Percentiles rank a stretch among this genome's conserved stretches.
These are phyloP conservation scores for Phaonia tiefii DNA, from an alignment of 2,888 invertebrate species.

Conservation along the genomic window DNA sequence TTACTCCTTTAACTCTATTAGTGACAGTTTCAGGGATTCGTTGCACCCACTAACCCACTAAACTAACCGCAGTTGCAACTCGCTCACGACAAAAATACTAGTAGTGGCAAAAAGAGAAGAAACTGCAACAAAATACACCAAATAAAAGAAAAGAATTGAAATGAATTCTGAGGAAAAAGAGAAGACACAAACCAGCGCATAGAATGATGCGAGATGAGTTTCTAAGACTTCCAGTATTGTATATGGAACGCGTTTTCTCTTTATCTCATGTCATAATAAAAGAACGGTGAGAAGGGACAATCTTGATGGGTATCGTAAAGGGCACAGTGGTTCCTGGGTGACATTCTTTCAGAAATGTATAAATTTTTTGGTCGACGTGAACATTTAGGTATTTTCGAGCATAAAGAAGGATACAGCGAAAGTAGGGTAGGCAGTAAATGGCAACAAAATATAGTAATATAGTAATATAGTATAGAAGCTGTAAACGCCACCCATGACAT, in stretches of 20 bases:
- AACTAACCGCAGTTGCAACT: not conserved
- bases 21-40: slow-evolving; percentile 19
- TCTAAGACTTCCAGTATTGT: slow-evolving; percentile 34
- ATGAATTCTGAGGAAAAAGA: not conserved
- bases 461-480: too few species aligned
- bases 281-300: too few species aligned
- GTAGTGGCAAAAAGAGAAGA: slow-evolving; percentile 9
- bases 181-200: not conserved
- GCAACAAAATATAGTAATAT: too few species aligned
- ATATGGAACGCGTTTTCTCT: slow-evolving; percentile 13
- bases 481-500: too few species aligned
- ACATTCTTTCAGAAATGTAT: too few species aligned
- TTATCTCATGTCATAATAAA: too few species aligned
- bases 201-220: slow-evolving; percentile 5
- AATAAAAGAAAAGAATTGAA: not conserved
- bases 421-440: too few species aligned
- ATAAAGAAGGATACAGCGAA: too few species aligned
- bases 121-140: not conserved
- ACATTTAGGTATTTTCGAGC: too few species aligned
- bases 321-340: too few species aligned
- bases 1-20: slow-evolving; percentile 41
- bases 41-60: slow-evolving; percentile 11
- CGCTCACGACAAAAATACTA: slow-evolving; percentile 14
- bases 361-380: too few species aligned
- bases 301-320: too few species aligned